These are phyloP conservation scores for Protodeltote pygarga DNA, from an alignment of 2,888 invertebrate genomes.

Conservation along the genomic window DNA sequence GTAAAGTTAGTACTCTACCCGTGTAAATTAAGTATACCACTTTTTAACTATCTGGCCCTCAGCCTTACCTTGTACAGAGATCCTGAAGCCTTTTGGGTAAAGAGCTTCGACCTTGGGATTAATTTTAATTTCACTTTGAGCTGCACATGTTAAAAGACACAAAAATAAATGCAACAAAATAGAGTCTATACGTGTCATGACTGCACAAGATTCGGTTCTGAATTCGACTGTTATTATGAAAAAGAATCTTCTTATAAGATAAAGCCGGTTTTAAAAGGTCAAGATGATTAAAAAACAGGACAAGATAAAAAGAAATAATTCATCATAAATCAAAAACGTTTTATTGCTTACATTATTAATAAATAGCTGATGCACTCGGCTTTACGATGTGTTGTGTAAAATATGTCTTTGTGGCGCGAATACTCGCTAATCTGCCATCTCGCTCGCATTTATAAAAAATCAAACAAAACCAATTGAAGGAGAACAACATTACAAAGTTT, in stretches of 20 bases:
- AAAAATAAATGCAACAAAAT: slow-evolving; percentile 40
- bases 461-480: no score
- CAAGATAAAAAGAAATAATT: not conserved
- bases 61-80: slow-evolving; percentile 88
- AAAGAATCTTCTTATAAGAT: not conserved
- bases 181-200: slow-evolving; percentile 41
- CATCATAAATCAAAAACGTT: not conserved
- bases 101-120: slow-evolving; percentile 17
- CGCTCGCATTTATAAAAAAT: no score
- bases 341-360: not conserved
- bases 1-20: not conserved
- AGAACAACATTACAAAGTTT: no score
- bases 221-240: not conserved
- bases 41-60: not conserved
- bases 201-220: not conserved
- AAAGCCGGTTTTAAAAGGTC: slow-evolving; percentile 4
- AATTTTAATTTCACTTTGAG: not conserved
- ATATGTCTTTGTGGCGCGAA: no score
- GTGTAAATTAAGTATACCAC: not conserved
- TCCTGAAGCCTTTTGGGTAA: slow-evolving; percentile 62
- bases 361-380: no score
- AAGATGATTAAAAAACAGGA: slow-evolving; percentile 1
- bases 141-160: slow-evolving; percentile 9
- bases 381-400: no score
- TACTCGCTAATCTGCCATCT: no score